Evolutionary conservation across 2,888 invertebrate genomes (phyloP), one percentile per base, ranked within the genome.

Genomic region (Stenolophus ochropezus): DNA sequence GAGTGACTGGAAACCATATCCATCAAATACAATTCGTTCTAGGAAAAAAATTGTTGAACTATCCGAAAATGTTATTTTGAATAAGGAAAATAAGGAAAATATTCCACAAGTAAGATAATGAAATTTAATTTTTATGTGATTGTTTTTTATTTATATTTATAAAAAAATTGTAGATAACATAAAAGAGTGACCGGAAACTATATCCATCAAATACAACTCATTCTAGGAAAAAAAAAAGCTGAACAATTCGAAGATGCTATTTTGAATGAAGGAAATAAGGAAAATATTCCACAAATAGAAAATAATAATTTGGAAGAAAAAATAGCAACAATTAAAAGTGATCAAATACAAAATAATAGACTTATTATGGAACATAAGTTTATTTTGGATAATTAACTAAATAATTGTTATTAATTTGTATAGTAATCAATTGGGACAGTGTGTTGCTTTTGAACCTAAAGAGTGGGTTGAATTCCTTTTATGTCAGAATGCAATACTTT

Each of bases 71-170:
- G n/a, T n/a, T n/a, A n/a, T n/a, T n/a, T n/a, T n/a, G n/a, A n/a
- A n/a, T n/a, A n/a, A n/a, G n/a, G n/a, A n/a, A n/a, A n/a, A n/a
- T n/a, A n/a, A n/a, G n/a, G n/a, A n/a, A n/a, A n/a, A n/a, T n/a
- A n/a, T n/a, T n/a, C n/a, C n/a, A n/a, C n/a, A n/a, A n/a, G n/a
- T n/a, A n/a, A n/a, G n/a, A n/a, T n/a, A n/a, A n/a, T n/a, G n/a
- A 58, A 58, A 58, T 58, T 58, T 58, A n/a, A 5, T 73, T 47
- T 47, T 16, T 42, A 65, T 21, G 3, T 16, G 4, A 42, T 33
- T 16, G 5, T 49, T 56, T 85, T 81, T 83, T 84, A 76, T 49
- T 49, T 49, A 33, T 33, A 33, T 33, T 1, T 33, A 33, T 27
- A 33, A 33, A 33, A 2, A 33, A 2, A 33, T 33, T 33, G 33